Evolutionary conservation across 2,113 vertebrate genomes (phyloP).

Genomic region (Xiphorhynchus elegans): DNA sequence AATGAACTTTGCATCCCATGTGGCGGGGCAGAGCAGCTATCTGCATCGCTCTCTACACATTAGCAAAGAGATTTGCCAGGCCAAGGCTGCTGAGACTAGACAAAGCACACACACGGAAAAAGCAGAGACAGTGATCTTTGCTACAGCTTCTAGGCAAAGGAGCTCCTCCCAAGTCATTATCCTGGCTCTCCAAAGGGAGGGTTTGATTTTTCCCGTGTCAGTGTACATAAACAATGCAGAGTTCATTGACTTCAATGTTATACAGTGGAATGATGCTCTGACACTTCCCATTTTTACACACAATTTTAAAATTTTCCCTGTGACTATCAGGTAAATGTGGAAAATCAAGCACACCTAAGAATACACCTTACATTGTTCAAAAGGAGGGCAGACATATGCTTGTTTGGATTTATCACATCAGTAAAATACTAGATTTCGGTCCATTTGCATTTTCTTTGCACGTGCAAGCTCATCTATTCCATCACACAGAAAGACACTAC

Average conservation of each 20-base stretch:
- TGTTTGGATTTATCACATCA: background rate
- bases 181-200: background rate
- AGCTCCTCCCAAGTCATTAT: background rate
- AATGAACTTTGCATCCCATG: slow-evolving; percentile 29
- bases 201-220: background rate
- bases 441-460: background rate
- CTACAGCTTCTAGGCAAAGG: background rate
- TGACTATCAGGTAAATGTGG: background rate
- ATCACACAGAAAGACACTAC: background rate
- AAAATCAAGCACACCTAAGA: background rate
- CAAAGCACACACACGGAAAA: background rate
- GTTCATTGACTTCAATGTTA: background rate
- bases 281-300: background rate
- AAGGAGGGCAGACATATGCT: background rate
- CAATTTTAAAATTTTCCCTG: background rate
- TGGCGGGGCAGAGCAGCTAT: background rate
- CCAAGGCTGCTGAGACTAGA: background rate
- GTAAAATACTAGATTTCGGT: background rate
- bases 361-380: background rate
- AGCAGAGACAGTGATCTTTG: background rate
- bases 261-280: fast-evolving
- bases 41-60: slow-evolving; percentile 5
- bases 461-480: background rate
- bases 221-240: background rate
- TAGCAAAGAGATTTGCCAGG: background rate